phyloP scores from a whole-genome alignment of 2,888 invertebrate species.

The Itoplectis maculator region DNA sequence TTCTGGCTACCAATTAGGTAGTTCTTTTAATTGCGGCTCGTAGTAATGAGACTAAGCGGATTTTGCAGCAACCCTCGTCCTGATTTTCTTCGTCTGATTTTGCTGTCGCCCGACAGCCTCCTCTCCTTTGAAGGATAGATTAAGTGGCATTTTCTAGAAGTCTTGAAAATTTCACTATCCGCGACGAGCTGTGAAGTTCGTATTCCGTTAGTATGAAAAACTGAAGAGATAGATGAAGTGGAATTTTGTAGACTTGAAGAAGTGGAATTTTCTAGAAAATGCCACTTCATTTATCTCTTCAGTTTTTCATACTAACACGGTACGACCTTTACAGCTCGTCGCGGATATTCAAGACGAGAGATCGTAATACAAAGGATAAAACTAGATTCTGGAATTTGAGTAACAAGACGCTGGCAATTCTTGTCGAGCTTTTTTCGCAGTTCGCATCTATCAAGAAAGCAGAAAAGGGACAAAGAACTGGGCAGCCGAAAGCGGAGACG shows the following conservation, averaged over 20 bases:
- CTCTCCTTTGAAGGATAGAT: constrained; percentile 44
- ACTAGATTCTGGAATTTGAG: background rate
- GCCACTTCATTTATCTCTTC: background rate
- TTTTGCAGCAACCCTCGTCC: constrained; percentile 16
- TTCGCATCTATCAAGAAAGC: background rate
- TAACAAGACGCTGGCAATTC: background rate
- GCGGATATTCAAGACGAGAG: too few species aligned
- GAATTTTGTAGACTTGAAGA: too few species aligned
- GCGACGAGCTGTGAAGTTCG: too few species aligned
- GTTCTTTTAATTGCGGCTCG: constrained; percentile 37
- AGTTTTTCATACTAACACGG: too few species aligned
- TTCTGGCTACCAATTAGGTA: constrained; percentile 31
- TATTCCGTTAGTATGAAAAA: too few species aligned
- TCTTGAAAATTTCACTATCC: too few species aligned
- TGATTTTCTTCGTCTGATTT: constrained; percentile 31
- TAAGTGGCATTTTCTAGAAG: constrained; percentile 18
- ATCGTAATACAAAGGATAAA: background rate
- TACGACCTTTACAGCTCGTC: too few species aligned
- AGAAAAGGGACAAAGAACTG: background rate
- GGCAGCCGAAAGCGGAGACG: background rate
- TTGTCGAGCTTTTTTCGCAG: background rate
- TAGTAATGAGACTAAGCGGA: constrained; percentile 18
- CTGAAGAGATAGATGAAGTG: too few species aligned
- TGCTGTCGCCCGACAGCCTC: background rate
- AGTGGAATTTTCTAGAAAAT: constrained; percentile 20